Conservation (phyloP, 2,113 vertebrate species). For the Lynx canadensis region DNA sequence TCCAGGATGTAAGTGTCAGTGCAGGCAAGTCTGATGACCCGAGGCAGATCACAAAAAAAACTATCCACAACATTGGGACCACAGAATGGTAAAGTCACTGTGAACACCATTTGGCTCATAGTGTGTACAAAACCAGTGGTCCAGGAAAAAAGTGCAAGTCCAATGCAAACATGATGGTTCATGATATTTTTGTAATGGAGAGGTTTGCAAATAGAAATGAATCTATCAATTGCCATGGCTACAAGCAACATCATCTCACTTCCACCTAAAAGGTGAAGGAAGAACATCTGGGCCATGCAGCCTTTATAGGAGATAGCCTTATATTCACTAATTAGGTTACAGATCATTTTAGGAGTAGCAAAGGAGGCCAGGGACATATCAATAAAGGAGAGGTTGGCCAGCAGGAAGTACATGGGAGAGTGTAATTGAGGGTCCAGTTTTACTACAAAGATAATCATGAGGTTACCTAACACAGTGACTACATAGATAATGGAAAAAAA, state of each 20-base stretch:
- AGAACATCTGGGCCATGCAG: constrained; percentile 75
- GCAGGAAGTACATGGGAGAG: constrained; percentile 72
- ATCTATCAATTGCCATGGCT: constrained; percentile 73
- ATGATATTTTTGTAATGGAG: constrained; percentile 66
- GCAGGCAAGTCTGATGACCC: constrained; percentile 66
- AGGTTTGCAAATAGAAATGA: constrained; percentile 67
- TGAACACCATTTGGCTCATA: constrained; percentile 58
- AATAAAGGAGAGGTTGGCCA: constrained; percentile 63
- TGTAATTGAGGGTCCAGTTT: not conserved
- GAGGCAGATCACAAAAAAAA: constrained; percentile 69
- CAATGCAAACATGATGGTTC: constrained; percentile 10
- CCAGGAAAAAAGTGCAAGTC: constrained; percentile 50
- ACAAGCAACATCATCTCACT: constrained; percentile 74
- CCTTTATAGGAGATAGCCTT: constrained; percentile 61
- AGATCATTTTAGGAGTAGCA: constrained; percentile 75
- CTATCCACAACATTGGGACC: constrained; percentile 70
- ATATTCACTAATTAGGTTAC: constrained; percentile 14
- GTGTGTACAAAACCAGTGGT: constrained; percentile 64
- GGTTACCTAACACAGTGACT: constrained; percentile 32
- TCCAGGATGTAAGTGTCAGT: constrained; percentile 53
- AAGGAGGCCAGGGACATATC: constrained; percentile 72
- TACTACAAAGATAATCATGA: constrained; percentile 54
- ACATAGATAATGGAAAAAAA: constrained; percentile 45
- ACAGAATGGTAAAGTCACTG: constrained; percentile 70
- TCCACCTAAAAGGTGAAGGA: constrained; percentile 65